Evolutionary conservation across 2,113 vertebrate species (phyloP), one percentile per base, ranked within the genome.

Genomic region (Cinclus cinclus): DNA sequence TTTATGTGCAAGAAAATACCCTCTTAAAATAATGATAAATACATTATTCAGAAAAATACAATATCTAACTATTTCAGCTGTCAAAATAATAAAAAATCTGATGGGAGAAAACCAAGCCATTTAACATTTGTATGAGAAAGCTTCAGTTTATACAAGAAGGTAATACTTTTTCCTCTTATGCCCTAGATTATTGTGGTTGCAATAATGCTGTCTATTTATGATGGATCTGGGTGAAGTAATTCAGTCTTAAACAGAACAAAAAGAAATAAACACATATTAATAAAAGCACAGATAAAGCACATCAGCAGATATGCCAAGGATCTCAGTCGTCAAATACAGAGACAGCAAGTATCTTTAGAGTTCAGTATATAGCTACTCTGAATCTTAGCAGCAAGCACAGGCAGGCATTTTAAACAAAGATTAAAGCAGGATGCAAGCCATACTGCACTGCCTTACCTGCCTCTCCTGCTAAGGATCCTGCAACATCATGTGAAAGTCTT

Each of bases 1-100:
- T 92, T 95, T 79, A 62, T 83, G 67, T 59, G 25, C 71, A 88
- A 89, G 60, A 82, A 79, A 86, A 87, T 22, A 56, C 3, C 11
- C 89, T 86, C 49, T 84, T 87, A 60, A 84, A 95, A 94, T 82
- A 94, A 91, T 83, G 75, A 93, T 63, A 90, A 83, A 74, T 81
- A 42, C 9, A 93, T 94, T 94, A 89, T 92, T 87, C 46, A 67
- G 79, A 77, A 91, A 93, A 89, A 81, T 55, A 92, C 64, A 87
- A 52, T 83, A 73, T 90, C 37, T 8, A 87, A 92, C 44, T 67
- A 56, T 69, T 95, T 92, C 83, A 94, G 59, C 86, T 92, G 83
- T 70, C 68, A 92, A 70, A 96, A 87, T 85, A 87, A 95, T 50
- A 7, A 78, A 70, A 87, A 76, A 49, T 56, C 65, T 70, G 50